Base-by-base conservation (phyloP, 1,140 invertebrate genomes). In the Theocolax elegans region DNA sequence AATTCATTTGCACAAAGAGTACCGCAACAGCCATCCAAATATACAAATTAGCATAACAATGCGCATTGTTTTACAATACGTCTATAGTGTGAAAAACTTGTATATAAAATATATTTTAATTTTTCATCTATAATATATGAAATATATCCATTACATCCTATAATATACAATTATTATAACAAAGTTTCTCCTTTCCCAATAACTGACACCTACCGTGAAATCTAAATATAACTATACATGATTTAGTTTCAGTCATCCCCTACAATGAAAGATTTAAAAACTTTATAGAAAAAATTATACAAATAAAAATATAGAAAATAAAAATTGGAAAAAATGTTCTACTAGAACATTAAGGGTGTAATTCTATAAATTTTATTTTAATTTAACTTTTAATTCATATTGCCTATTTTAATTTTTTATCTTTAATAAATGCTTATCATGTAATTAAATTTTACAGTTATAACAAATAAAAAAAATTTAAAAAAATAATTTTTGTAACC, bases 11-110 rank as follows among this genome's bases (percentile, higher is more conserved):
- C 49, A 46, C 49, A 46, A 42, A 17, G 8, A 21, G 10, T 56
- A 70, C 10, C 15, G 46, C 31, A 63, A 70, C 49, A 63, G 21
- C 21, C 19, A 4, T 54, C 27, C 40, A 69, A 62, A 54, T 69
- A 44, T 69, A 69, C 46, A 4, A 69, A 53, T 44, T 53, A 62
- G 54, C 49, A 64, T 62, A 70, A 70, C 67, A 64, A 70, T 56
- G 42, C 29, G 29, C 31, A 64, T 70, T 56, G 42, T 29, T 25
- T 46, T 0, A 58, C 67, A 63, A 58, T 64, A 12, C 67, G 29
- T 31, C 25, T 54, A 51, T 42, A 54, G 58, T 69, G 31, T 70
- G 29, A 70, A 70, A 63, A 68, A n/a, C 12, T 67, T 8, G 51
- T 48, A 8, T 64, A 70, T 15, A 64, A 70, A 70, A 64, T 70